A percentile compares a stretch with the other conserved stretches of the same genome.
phyloP scores from a whole-genome alignment of 1,140 invertebrate genomes.

The Polypedilum pembai region DNA sequence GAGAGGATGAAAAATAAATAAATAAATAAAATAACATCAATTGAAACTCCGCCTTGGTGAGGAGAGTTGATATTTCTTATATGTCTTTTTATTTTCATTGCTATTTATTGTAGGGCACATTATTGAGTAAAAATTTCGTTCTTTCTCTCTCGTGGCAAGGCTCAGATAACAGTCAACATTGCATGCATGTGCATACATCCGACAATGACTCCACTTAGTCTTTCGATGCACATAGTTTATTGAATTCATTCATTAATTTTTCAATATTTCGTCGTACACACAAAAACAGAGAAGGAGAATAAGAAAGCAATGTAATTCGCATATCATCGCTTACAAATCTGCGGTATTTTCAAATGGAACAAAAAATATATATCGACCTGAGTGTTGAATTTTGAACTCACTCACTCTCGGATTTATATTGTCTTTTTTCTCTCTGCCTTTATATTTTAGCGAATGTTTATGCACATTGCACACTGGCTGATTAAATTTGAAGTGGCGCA shows the following conservation, averaged over 20 bases:
- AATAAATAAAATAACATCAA: slow-evolving; percentile 14
- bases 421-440: not conserved
- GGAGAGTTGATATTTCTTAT: not conserved
- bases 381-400: slow-evolving; percentile 1
- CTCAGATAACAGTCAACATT: not conserved
- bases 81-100: not conserved
- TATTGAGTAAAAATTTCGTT: not conserved
- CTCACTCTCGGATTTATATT: slow-evolving; percentile 9
- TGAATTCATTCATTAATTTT: slow-evolving; percentile 19
- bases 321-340: slow-evolving; percentile 12
- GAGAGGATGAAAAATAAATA: not conserved
- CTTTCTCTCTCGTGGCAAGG: not conserved
- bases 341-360: slow-evolving; percentile 17
- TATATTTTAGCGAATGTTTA: not conserved
- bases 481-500: slow-evolving; percentile 17
- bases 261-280: not conserved
- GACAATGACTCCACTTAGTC: slow-evolving; percentile 10
- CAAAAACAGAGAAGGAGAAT: too few relatives aligned
- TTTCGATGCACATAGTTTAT: slow-evolving; percentile 13
- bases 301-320: too few relatives aligned
- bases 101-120: slow-evolving; percentile 12
- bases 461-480: not conserved
- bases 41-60: not conserved
- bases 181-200: not conserved
- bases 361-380: not conserved